These are phyloP conservation scores for Orius laevigatus DNA, from an alignment of 1,140 invertebrate genomes.

Conservation along the genomic window DNA sequence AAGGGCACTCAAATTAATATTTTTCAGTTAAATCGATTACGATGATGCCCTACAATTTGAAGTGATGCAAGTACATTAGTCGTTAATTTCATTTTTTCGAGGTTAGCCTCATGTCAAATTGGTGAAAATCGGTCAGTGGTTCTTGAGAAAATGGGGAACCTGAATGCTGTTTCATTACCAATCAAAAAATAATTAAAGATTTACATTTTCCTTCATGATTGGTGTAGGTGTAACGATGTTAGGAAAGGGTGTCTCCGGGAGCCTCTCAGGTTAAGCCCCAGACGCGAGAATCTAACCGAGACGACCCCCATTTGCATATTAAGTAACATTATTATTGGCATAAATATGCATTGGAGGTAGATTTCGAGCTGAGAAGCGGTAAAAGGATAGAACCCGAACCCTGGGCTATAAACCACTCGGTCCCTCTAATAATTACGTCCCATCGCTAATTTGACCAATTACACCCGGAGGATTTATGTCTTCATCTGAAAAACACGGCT, in stretches of 20 bases:
- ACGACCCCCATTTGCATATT: slow-evolving; percentile 11
- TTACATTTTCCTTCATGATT: too few species aligned
- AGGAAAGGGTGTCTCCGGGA: slow-evolving; percentile 4
- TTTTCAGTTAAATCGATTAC: too few species aligned
- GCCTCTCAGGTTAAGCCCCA: background rate
- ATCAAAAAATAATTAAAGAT: too few species aligned
- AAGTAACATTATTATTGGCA: slow-evolving; percentile 9
- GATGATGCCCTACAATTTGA: too few species aligned
- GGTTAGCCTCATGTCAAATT: too few species aligned
- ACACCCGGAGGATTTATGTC: slow-evolving; percentile 8
- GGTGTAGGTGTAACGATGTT: slow-evolving; percentile 6
- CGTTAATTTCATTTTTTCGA: too few species aligned
- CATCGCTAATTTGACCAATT: slow-evolving; percentile 10
- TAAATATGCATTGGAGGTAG: slow-evolving; percentile 11
- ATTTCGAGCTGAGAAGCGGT: too few species aligned
- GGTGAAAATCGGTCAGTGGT: too few species aligned
- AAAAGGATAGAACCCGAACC: background rate
- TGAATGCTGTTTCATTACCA: too few species aligned
- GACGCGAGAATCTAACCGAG: slow-evolving; percentile 2
- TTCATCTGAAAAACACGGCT: slow-evolving; percentile 4
- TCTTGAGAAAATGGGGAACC: too few species aligned
- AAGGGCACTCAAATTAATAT: too few species aligned
- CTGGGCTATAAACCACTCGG: slow-evolving; percentile 6
- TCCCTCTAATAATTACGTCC: slow-evolving; percentile 5
- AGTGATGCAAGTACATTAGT: too few species aligned